Base-by-base conservation (phyloP, 2,797 vertebrate genomes). In the Pseudochirops cupreus region DNA sequence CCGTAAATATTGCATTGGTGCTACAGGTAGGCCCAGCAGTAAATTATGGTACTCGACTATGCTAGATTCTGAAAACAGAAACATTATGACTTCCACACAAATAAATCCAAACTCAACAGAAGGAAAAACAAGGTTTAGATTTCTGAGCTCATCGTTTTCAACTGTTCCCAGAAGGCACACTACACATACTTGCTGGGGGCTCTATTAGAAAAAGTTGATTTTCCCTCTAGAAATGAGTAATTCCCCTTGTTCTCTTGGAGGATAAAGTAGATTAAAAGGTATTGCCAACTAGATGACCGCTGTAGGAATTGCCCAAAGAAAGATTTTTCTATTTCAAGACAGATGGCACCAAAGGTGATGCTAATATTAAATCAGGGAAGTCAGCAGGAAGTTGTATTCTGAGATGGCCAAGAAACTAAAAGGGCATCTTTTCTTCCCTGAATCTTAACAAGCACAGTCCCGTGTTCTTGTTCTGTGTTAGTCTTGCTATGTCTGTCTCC, bases 291-390 rank as follows among this genome's bases (percentile, higher is more conserved):
- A 31, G 1, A 90, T 7, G 56, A 39, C 39, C 92, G 5, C 56
- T 0, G 5, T 50, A 14, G 87, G n/a, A 91, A 92, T 18, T 67
- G 62, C 33, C 33, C 33, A 74, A 33, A 29, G 33, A 18, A 39
- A 93, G 52, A 74, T 50, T 7, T 39, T 82, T 93, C 92, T 12
- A n/a, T 39, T 39, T n/a, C 57, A 28, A 67, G 31, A 18, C 6
- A 74, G 16, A 74, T 74, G 5, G n/a, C 16, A 74, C 16, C 50
- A 92, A 92, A 91, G 67, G 57, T n/a, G 58, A 91, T 91, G 92
- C 52, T 95, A 87, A 56, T 39, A 74, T 56, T 95, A 31, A 58
- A 56, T 33, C 91, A 90, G 91, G 90, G 74, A 91, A 91, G 62
- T 4, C 58, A 87, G 62, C 82, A 92, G 62, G 59, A 90, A 57